Base-by-base conservation (phyloP, 2,113 vertebrate species). In the Lepisosteus oculatus region DNA sequence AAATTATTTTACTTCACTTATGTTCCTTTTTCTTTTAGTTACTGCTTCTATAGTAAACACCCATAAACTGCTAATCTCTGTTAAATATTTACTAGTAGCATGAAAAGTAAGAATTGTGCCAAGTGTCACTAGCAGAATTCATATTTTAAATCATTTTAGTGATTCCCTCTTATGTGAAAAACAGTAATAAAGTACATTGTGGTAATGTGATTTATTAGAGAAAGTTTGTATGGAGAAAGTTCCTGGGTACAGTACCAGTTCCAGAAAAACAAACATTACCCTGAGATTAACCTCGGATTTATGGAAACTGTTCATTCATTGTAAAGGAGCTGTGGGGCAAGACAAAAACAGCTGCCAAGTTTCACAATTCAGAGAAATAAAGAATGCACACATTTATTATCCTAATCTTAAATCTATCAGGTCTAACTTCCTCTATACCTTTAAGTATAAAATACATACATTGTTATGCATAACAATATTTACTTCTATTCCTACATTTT, bases 211-310 rank as follows among this genome's bases (percentile, higher is more conserved):
- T 51, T 51, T 51, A 51, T 51, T 5, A 9, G 47, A 51, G 42
- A 68, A 41, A 12, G 64, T 61, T 59, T 55, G 47, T 51, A 9
- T 51, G 1, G 47, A 9, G 47, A 51, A 51, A 51, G 47, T 55
- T 70, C 64, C 72, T 55, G 7, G 29, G 29, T 41, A 15, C 67
- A 72, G 59, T 66, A 70, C 55, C 42, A 59, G 43, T 6, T 70
- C 47, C 55, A 15, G 14, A 69, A 65, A 44, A 41, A n/a, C 56
- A 55, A 7, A 41, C 61, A 65, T 67, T 72, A n/a, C 54, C 41
- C 8, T 3, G 55, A 11, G 55, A 70, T 70, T 70, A 70, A 56
- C 11, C 11, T 69, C 29, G 54, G 62, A 64, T 64, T 64, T 64
- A 29, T 64, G 17, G 4, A 64, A 64, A 17, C 62, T 64, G 17